Base-by-base conservation (phyloP, 2,113 vertebrate genomes). In the Leptobrachium ailaonicum region DNA sequence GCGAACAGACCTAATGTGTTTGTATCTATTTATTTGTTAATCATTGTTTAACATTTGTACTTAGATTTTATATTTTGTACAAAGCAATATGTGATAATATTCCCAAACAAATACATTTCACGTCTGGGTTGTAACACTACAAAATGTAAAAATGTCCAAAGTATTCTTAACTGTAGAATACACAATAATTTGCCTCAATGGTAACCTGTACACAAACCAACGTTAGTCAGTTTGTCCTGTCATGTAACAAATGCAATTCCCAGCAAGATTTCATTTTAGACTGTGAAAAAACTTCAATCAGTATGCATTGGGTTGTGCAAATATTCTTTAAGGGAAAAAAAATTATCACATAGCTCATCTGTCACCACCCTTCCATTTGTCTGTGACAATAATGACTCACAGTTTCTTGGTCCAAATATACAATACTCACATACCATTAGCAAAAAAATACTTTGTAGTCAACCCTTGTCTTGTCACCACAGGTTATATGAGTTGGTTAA, bases 381-480 rank as follows among this genome's bases (percentile, higher is more conserved):
- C 83, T 73, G 66, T 71, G 82, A 76, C 58, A 45, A 73, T 14
- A 20, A 40, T 80, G 85, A 81, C 78, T 87, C 85, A 86, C 81
- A 71, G 56, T 66, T 77, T 77, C 73, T 53, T 53, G 41, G 77
- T 82, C 82, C 69, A 0, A 84, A 71, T 83, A 80, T 71, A 40
- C 5, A 1, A 82, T 81, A 77, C 62, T 78, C 72, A 75, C 84
- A 86, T 85, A 77, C 77, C 81, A 71, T 83, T 79, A 67, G n/a
- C 14, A 11, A 63, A 14, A 32, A 54, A 2, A 6, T 43, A 11
- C 71, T 84, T 66, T 53, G 41, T 79, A 83, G 80, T 83, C 73
- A 76, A 82, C 71, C 80, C 85, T 86, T 88, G 73, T 89, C 87
- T 78, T 89, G 82, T 89, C 86, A 82, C 82, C 82, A 71, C 64